These are phyloP conservation scores for Drosophila robusta DNA, from an alignment of 2,888 invertebrate species.

Conservation along the genomic window DNA sequence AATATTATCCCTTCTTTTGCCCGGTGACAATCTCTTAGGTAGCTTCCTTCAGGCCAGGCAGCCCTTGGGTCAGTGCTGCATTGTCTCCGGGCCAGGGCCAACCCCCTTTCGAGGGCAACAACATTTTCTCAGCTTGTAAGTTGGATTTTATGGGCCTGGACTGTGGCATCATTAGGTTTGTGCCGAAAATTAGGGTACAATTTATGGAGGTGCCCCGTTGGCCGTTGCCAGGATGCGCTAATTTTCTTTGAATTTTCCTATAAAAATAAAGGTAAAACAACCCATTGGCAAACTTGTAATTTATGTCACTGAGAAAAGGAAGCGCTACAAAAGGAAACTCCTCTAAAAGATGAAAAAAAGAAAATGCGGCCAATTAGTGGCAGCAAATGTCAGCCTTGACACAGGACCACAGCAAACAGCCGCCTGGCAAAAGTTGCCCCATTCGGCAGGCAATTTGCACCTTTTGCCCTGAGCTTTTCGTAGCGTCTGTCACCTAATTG, in stretches of 20 bases:
- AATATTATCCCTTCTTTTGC: slow-evolving; percentile 47
- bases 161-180: slow-evolving; percentile 72
- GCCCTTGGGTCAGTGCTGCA: slow-evolving; percentile 59
- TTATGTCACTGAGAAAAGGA: slow-evolving; percentile 72
- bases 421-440: slow-evolving; percentile 11
- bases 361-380: slow-evolving; percentile 76
- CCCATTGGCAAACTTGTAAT: slow-evolving; percentile 69
- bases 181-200: slow-evolving; percentile 75
- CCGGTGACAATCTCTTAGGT: slow-evolving; percentile 35
- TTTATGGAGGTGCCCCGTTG: slow-evolving; percentile 62
- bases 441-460: slow-evolving; percentile 52
- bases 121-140: slow-evolving; percentile 79
- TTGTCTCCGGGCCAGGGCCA: slow-evolving; percentile 46
- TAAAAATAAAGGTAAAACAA: slow-evolving; percentile 45
- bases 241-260: slow-evolving; percentile 72
- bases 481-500: slow-evolving; percentile 73
- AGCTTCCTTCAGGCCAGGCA: slow-evolving; percentile 17
- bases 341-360: slow-evolving; percentile 20
- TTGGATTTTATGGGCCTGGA: slow-evolving; percentile 75
- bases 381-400: slow-evolving; percentile 55
- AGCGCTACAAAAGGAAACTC: slow-evolving; percentile 26
- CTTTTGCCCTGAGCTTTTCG: slow-evolving; percentile 43
- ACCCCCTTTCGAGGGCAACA: slow-evolving; percentile 37
- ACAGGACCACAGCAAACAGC: neutral
- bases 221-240: slow-evolving; percentile 66